These are phyloP conservation scores for Athalia cordata DNA, from an alignment of 2,888 invertebrate genomes.

Conservation along the genomic window DNA sequence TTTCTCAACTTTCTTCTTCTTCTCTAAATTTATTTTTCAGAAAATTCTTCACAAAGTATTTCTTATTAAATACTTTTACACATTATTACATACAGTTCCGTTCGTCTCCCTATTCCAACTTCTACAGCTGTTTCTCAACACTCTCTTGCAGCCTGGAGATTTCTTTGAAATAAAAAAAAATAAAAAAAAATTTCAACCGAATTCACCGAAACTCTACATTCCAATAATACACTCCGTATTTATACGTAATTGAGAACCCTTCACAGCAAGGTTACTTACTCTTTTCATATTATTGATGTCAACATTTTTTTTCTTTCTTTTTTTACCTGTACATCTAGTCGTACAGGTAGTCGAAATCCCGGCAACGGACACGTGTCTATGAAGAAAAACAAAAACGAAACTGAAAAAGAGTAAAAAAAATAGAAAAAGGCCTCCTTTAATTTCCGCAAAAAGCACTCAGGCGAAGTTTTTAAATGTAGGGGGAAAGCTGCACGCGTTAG, in stretches of 20 bases:
- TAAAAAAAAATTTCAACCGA: background rate
- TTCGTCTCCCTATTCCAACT: too few species aligned
- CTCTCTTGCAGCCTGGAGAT: too few species aligned
- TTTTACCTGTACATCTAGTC: background rate
- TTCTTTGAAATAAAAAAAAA: too few species aligned
- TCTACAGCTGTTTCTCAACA: too few species aligned
- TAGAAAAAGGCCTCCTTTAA: constrained; percentile 47
- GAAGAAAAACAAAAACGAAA: constrained; percentile 24
- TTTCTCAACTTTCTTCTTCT: constrained; percentile 6
- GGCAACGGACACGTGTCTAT: too few species aligned
- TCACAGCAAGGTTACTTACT: background rate
- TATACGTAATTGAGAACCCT: background rate
- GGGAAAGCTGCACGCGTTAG: constrained; percentile 5
- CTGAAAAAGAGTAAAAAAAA: background rate
- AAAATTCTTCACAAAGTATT: constrained; percentile 22
- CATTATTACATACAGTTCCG: too few species aligned
- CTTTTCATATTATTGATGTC: background rate
- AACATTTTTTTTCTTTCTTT: background rate
- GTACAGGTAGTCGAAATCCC: too few species aligned
- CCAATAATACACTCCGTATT: background rate
- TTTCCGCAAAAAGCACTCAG: constrained; percentile 50
- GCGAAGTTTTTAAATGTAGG: constrained; percentile 46
- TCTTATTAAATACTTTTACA: background rate
- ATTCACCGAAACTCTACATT: background rate
- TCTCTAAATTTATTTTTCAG: background rate